Percentiles rank a stretch among this genome's conserved stretches.
phyloP scores from a whole-genome alignment of 2,797 vertebrate genomes.

The Alcedo quadribrachys region DNA sequence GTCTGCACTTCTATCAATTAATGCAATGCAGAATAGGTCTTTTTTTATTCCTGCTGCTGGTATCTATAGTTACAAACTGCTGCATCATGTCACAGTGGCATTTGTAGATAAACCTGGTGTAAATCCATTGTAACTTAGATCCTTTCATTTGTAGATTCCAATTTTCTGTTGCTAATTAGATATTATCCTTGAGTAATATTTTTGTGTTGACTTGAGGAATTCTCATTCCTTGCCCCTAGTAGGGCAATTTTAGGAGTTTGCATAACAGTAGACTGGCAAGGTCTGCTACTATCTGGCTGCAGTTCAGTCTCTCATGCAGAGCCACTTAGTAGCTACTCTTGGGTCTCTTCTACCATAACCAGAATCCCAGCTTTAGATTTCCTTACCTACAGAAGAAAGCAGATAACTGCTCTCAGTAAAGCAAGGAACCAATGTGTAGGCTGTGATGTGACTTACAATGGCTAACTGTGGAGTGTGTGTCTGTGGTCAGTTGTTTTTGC shows the following conservation, averaged over 20 bases:
- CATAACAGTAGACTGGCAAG: background rate
- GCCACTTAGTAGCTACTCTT: background rate
- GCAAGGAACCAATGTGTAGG: background rate
- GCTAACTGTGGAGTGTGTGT: background rate
- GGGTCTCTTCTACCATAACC: background rate
- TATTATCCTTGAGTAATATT: background rate
- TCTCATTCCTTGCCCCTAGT: background rate
- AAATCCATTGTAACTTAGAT: background rate
- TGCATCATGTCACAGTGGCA: background rate
- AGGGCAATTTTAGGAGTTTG: background rate
- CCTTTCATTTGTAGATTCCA: background rate
- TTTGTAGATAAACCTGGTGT: background rate
- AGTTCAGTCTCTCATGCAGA: background rate
- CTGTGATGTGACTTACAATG: accelerated
- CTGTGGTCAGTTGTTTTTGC: background rate
- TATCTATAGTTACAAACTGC: background rate
- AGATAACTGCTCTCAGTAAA: background rate
- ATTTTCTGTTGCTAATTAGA: background rate
- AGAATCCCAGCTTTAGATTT: background rate
- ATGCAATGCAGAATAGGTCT: background rate
- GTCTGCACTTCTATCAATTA: background rate
- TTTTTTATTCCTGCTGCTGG: background rate
- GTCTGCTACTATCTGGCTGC: background rate
- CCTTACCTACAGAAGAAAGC: background rate
- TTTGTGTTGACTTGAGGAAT: background rate